Percentiles rank a stretch among this genome's conserved stretches.
Evolutionary conservation across 2,113 vertebrate genomes (phyloP).

Genomic region (Ellobius talpinus): DNA sequence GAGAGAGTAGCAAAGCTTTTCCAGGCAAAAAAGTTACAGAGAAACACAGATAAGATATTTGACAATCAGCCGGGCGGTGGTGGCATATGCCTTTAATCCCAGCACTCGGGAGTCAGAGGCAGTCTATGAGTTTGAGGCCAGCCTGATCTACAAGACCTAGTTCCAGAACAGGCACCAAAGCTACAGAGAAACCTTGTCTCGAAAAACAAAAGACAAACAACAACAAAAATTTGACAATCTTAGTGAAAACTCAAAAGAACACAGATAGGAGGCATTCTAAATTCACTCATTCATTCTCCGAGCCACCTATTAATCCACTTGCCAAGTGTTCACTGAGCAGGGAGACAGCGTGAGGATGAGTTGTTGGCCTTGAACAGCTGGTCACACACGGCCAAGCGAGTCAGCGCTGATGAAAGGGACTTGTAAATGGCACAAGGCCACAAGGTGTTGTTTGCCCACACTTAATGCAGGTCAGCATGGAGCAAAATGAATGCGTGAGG

Average conservation of each 20-base stretch:
- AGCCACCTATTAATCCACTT: background rate
- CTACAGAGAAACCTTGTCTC: too few species aligned
- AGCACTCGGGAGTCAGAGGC: too few species aligned
- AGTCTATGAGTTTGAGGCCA: too few species aligned
- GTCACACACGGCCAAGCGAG: background rate
- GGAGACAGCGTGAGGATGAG: background rate
- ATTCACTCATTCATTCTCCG: background rate
- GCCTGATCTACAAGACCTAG: too few species aligned
- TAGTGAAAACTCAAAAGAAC: constrained; percentile 29
- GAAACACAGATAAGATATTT: constrained; percentile 12
- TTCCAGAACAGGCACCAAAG: too few species aligned
- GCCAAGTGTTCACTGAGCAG: background rate
- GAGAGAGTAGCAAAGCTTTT: background rate
- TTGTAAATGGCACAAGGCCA: background rate
- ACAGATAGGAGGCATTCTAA: background rate
- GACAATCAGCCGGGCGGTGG: background rate
- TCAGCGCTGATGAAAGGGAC: background rate
- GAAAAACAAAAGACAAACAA: too few species aligned
- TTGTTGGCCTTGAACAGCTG: background rate
- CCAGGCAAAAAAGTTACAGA: background rate
- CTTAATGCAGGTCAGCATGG: background rate
- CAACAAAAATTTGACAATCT: background rate
- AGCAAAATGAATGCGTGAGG: background rate
- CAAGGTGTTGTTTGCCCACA: background rate
- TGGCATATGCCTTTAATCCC: too few species aligned